phyloP scores from a whole-genome alignment of 2,888 invertebrate species.

The Crocallis elinguaria region DNA sequence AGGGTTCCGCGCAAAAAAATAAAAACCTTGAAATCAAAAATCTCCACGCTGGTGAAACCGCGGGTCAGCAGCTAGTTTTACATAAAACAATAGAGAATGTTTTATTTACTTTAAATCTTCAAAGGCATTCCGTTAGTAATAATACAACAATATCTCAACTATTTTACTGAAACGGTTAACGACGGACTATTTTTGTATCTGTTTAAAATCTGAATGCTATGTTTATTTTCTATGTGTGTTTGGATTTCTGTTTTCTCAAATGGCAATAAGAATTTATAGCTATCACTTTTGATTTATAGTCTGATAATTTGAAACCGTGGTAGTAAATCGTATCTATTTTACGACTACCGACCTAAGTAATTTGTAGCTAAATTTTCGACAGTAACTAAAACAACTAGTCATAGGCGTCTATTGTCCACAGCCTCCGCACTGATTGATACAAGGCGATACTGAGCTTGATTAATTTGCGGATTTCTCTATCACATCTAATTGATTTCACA shows the following conservation, averaged over 20 bases:
- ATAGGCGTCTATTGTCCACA: constrained; percentile 7
- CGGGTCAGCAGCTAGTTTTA: too few species aligned
- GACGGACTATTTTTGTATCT: constrained; percentile 23
- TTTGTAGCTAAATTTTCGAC: neutral
- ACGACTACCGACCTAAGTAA: neutral
- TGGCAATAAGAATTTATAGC: constrained; percentile 22
- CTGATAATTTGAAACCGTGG: constrained; percentile 7
- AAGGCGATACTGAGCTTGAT: constrained; percentile 17
- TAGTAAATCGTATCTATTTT: neutral
- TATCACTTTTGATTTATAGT: constrained; percentile 17
- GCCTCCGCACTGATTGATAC: constrained; percentile 23
- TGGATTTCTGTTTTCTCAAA: constrained; percentile 2
- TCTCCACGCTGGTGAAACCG: too few species aligned
- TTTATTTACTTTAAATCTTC: constrained; percentile 11
- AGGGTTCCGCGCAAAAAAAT: too few species aligned
- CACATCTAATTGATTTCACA: constrained; percentile 31
- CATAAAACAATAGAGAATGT: too few species aligned
- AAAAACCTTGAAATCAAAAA: too few species aligned
- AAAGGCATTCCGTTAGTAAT: constrained; percentile 1
- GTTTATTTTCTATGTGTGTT: constrained; percentile 15
- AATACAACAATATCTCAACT: neutral
- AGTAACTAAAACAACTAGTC: neutral
- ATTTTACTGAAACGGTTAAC: constrained; percentile 1
- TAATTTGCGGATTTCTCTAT: constrained; percentile 18
- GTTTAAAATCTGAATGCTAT: constrained; percentile 6